These are phyloP conservation scores for Microcebus tavaratra DNA, from an alignment of 2,113 vertebrate genomes.

Conservation along the genomic window DNA sequence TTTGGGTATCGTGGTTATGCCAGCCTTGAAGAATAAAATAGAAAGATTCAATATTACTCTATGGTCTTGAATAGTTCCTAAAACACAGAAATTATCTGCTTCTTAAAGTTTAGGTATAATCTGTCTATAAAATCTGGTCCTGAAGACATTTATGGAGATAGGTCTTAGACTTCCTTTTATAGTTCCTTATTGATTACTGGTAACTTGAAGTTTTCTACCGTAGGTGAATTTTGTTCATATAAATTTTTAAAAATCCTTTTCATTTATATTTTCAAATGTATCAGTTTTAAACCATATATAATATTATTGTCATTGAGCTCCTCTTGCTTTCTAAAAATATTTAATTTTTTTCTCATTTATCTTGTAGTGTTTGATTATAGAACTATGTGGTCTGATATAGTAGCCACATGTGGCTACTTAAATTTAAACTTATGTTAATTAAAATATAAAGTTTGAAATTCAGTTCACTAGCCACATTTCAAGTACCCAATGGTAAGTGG, in stretches of 20 bases:
- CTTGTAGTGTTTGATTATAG: neutral
- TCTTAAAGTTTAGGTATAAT: constrained; percentile 1
- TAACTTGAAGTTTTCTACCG: neutral
- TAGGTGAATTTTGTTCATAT: neutral
- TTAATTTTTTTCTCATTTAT: neutral
- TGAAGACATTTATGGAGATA: neutral
- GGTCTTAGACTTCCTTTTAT: neutral
- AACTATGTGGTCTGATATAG: neutral
- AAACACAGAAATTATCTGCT: constrained; percentile 6
- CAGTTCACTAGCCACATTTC: neutral
- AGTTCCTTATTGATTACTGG: neutral
- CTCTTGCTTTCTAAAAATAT: neutral
- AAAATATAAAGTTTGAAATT: neutral
- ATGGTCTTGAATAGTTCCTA: neutral
- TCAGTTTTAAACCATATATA: neutral
- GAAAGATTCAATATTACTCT: neutral
- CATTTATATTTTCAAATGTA: neutral
- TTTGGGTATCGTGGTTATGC: neutral
- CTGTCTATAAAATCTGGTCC: neutral
- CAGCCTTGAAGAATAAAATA: neutral
- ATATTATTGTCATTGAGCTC: neutral
- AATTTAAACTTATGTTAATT: neutral
- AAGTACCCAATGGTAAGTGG: neutral
- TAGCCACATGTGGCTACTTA: neutral
- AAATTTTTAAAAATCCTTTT: neutral